Base-by-base conservation (phyloP, 2,113 vertebrate species). In the Hipposideros armiger region DNA sequence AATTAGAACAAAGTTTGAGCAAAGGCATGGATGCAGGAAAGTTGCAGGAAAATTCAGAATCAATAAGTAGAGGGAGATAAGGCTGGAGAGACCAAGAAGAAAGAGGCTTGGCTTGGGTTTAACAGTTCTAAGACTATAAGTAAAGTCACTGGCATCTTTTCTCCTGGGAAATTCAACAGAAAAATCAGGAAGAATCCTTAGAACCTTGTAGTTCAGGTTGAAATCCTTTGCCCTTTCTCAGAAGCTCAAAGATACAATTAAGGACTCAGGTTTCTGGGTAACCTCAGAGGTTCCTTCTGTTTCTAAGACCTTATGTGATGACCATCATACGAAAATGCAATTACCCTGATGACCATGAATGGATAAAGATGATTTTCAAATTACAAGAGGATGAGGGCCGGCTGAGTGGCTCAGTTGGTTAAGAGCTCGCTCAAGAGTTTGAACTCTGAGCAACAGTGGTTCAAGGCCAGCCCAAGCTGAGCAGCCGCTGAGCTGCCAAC, bases 111-210 rank as follows among this genome's bases (percentile, higher is more conserved):
- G 52, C 92, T 94, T 77, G 30, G 45, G 16, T 70, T 64, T 77
- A 82, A 77, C 76, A 54, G 52, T 83, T 94, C 28, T 54, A 81
- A 83, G 3, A 20, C 69, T 77, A 4, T 77, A 83, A 87, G 62
- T 83, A 80, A 87, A 96, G 76, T 77, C 15, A 83, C 50, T 91
- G 26, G n/a, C 30, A 70, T 52, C 45, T 86, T 96, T 85, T 86
- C 60, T 60, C 80, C 52, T 70, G 45, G 32, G 19, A 87, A 77
- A 91, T 83, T 20, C 58, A 91, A 94, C 11, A 82, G 67, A 69
- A 91, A 60, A 87, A 36, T 86, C 50, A 20, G n/a, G 11, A 74
- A 86, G 67, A 86, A 62, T 90, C 32, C 58, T n/a, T 78, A 80
- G 52, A 96, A 86, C 14, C 54, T 60, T 82, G 26, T 24, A 87